Percentiles rank a stretch among this genome's conserved stretches.
Conservation (phyloP, 2,113 vertebrate genomes). For the Laterallus jamaicensis region DNA sequence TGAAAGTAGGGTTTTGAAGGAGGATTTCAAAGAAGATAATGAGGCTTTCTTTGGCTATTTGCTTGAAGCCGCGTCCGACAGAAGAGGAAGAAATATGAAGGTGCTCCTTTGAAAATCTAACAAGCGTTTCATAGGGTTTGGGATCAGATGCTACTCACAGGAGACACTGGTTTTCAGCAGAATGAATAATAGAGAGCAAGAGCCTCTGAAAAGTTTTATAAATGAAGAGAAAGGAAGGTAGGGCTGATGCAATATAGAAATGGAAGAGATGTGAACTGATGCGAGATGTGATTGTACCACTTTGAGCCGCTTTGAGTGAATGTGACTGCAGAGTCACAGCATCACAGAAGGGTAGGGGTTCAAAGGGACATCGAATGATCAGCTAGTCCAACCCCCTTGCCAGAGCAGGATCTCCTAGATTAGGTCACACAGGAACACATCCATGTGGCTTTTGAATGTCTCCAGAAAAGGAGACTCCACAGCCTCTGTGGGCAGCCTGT, state of each 20-base stretch:
- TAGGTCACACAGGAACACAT: no score
- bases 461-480: no score
- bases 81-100: not conserved
- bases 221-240: not conserved
- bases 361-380: no score
- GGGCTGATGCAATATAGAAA: not conserved
- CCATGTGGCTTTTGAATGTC: no score
- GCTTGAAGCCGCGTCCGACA: not conserved
- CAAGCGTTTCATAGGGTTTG: not conserved
- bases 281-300: not conserved
- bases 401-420: no score
- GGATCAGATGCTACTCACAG: not conserved
- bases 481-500: no score
- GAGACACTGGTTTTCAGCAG: not conserved
- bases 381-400: no score
- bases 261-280: not conserved
- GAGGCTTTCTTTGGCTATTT: not conserved
- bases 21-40: not conserved
- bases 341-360: no score
- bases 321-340: not conserved
- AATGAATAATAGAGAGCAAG: not conserved
- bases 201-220: not conserved
- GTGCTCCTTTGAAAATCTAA: not conserved
- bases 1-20: not conserved
- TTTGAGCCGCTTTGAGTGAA: not conserved